phyloP scores from a whole-genome alignment of 2,113 vertebrate species.

The Dasyornis broadbenti region DNA sequence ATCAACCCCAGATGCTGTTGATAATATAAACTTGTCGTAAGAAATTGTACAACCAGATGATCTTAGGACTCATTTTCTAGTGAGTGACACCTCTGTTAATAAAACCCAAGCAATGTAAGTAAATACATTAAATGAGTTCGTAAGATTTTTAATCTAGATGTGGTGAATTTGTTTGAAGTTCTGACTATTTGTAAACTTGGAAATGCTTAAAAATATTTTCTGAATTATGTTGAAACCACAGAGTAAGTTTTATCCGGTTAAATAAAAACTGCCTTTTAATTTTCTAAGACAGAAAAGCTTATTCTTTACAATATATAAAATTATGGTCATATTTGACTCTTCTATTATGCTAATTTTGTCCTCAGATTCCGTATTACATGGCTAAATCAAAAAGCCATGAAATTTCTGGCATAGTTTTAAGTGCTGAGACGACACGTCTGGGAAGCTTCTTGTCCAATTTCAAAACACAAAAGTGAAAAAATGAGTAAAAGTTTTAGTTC shows the following conservation, averaged over 20 bases:
- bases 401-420: background rate
- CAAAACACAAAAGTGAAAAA: background rate
- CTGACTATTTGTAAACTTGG: background rate
- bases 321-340: background rate
- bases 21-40: background rate
- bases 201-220: background rate
- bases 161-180: background rate
- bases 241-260: background rate
- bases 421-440: background rate
- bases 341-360: background rate
- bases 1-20: background rate
- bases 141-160: background rate
- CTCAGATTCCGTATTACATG: background rate
- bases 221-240: background rate
- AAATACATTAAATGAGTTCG: background rate
- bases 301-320: background rate
- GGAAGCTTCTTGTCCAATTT: background rate
- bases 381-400: background rate
- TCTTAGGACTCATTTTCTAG: background rate
- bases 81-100: background rate
- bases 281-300: background rate
- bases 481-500: background rate
- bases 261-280: background rate
- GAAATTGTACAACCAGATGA: background rate
- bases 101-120: background rate